Evolutionary conservation across 2,888 invertebrate species (phyloP).

Genomic region (Molanna angustata): DNA sequence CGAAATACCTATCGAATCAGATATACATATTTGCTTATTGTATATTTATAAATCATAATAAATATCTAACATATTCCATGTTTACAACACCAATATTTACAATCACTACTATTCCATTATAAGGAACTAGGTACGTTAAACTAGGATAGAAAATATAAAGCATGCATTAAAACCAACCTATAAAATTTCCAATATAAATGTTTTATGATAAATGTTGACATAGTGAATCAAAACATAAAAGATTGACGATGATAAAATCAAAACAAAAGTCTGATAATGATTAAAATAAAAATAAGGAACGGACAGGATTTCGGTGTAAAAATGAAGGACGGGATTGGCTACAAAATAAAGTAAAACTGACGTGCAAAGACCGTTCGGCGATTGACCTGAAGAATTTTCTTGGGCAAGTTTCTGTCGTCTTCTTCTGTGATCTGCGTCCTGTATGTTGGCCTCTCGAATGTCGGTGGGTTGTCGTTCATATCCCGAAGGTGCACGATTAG

Average conservation of each 20-base stretch:
- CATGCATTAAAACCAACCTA: too few species aligned
- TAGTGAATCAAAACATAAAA: background rate
- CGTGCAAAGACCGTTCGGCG: slow-evolving; percentile 30
- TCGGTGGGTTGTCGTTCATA: slow-evolving; percentile 97
- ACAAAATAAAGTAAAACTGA: slow-evolving; percentile 26
- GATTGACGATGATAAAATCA: background rate
- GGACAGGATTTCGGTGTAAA: too few species aligned
- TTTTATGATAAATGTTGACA: background rate
- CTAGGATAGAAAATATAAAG: too few species aligned
- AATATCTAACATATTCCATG: too few species aligned
- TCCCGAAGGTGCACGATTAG: slow-evolving; percentile 97
- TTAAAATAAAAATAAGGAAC: background rate
- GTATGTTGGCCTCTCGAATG: slow-evolving; percentile 92
- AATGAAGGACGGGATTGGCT: too few species aligned
- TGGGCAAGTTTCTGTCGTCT: slow-evolving; percentile 91
- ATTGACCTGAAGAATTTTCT: slow-evolving; percentile 86
- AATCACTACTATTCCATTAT: too few species aligned
- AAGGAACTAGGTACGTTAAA: too few species aligned
- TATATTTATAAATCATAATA: too few species aligned
- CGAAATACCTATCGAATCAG: too few species aligned
- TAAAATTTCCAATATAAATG: too few species aligned
- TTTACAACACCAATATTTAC: too few species aligned
- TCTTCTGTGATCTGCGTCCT: slow-evolving; percentile 95
- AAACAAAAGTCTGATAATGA: background rate
- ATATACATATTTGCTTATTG: too few species aligned